phyloP scores from a whole-genome alignment of 2,113 vertebrate species.

The Nesogale talazaci region DNA sequence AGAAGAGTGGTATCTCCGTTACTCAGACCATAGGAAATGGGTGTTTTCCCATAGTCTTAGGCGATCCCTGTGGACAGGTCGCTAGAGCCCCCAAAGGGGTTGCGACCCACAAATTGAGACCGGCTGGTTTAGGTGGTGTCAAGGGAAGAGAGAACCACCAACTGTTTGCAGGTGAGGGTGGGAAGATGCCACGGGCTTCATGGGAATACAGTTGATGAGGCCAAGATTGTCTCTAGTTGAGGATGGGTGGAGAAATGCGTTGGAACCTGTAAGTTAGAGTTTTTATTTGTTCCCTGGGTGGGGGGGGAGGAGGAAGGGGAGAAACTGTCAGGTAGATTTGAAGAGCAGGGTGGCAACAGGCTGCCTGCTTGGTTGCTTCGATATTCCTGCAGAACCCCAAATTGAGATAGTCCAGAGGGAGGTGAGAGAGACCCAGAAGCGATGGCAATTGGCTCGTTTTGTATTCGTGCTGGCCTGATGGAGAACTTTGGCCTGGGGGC shows the following conservation, averaged over 20 bases:
- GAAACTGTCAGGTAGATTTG: slow-evolving; percentile 6
- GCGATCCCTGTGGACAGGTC: too few species aligned
- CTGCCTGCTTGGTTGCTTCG: background rate
- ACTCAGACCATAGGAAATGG: too few species aligned
- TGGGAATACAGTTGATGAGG: background rate
- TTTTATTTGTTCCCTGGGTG: slow-evolving; percentile 6
- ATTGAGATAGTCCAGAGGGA: background rate
- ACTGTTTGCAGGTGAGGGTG: background rate
- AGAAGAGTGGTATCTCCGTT: too few species aligned
- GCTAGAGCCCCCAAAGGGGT: too few species aligned
- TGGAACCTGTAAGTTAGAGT: background rate
- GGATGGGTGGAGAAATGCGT: background rate
- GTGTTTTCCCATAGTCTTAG: too few species aligned
- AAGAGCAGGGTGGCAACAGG: background rate
- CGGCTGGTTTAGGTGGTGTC: background rate
- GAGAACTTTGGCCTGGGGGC: slow-evolving; percentile 26
- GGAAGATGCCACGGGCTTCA: background rate
- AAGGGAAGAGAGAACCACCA: background rate
- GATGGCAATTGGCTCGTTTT: slow-evolving; percentile 15
- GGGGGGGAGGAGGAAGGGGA: too few species aligned
- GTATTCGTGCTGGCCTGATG: slow-evolving; percentile 10
- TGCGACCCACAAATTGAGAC: too few species aligned
- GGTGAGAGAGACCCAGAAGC: background rate
- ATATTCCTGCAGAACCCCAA: background rate
- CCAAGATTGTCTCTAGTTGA: background rate